These are phyloP conservation scores for Lepidurus apus DNA, from an alignment of 1,140 invertebrate species.

Conservation along the genomic window DNA sequence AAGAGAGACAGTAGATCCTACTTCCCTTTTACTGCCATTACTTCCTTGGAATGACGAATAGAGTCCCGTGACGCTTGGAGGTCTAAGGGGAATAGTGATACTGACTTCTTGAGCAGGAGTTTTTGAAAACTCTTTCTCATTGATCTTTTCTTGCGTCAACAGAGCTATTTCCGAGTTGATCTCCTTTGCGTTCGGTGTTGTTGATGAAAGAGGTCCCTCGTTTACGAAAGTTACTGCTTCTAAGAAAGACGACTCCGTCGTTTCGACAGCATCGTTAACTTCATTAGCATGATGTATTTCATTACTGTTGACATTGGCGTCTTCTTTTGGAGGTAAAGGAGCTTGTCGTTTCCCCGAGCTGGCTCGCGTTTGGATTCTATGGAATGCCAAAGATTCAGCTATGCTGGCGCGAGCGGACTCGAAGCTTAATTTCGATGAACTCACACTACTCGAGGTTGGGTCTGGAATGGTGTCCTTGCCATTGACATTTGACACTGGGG, in stretches of 20 bases:
- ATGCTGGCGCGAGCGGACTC: constrained; percentile 37
- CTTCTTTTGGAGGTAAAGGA: constrained; percentile 36
- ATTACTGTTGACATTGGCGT: background rate
- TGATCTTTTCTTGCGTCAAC: too few species aligned
- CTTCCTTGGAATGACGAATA: background rate
- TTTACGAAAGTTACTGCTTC: background rate
- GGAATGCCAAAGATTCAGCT: constrained; percentile 36
- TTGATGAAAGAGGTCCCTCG: background rate
- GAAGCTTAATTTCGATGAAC: constrained; percentile 34
- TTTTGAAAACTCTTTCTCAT: too few species aligned
- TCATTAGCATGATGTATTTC: background rate
- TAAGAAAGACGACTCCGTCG: background rate
- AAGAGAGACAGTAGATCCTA: background rate
- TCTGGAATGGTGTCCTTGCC: background rate
- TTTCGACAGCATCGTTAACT: background rate
- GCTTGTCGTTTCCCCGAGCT: constrained; percentile 37
- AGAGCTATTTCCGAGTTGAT: too few species aligned
- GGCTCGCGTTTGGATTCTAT: constrained; percentile 33
- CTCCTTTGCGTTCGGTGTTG: background rate
- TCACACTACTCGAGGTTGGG: background rate
- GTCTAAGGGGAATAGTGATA: background rate
- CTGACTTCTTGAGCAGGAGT: background rate
- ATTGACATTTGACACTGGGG: background rate
- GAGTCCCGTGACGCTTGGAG: background rate
- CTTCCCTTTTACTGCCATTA: background rate